Conservation (phyloP, 2,888 invertebrate species). For the Disparrhopalites patrizii region DNA sequence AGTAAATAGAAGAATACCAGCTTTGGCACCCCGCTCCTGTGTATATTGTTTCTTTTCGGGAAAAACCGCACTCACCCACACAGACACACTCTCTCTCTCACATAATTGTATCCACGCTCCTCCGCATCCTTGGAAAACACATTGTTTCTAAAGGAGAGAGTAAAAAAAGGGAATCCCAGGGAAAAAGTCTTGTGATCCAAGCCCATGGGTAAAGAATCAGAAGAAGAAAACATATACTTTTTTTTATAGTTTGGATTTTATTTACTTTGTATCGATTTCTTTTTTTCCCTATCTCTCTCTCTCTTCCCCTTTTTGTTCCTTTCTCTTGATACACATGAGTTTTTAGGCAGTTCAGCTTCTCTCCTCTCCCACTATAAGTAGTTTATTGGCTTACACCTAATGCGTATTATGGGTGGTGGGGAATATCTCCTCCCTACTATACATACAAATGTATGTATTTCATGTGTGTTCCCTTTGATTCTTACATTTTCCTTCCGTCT, state of each 20-base stretch:
- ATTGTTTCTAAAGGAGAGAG: too few species aligned
- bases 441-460: background rate
- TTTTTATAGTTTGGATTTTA: slow-evolving; percentile 28
- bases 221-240: slow-evolving; percentile 20
- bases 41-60: too few species aligned
- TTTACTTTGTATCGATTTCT: slow-evolving; percentile 30
- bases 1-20: too few species aligned
- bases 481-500: too few species aligned
- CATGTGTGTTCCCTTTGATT: background rate
- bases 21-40: too few species aligned
- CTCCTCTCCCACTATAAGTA: background rate
- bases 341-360: slow-evolving; percentile 1
- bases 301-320: too few species aligned
- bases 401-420: background rate
- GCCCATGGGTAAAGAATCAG: slow-evolving; percentile 14
- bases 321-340: too few species aligned
- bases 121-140: background rate
- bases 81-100: too few species aligned
- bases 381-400: too few species aligned
- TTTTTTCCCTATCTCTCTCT: too few species aligned
- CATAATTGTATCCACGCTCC: too few species aligned
- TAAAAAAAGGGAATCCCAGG: background rate
- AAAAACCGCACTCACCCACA: too few species aligned
- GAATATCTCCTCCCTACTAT: background rate
- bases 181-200: slow-evolving; percentile 10